Base-by-base conservation (phyloP, 2,888 invertebrate species). In the Meteorus cinctellus region DNA sequence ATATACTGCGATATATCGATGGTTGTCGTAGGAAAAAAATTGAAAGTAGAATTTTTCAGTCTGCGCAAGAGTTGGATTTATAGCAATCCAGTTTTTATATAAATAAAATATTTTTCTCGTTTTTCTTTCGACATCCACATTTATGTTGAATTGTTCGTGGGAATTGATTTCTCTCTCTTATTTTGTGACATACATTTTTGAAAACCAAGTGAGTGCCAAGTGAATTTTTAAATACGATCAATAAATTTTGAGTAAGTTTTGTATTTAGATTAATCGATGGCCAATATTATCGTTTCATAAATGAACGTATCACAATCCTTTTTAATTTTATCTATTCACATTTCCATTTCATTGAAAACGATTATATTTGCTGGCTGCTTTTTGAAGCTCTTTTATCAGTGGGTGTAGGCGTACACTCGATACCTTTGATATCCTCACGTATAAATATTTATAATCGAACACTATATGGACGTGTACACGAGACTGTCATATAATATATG, bases 41-140 rank as follows among this genome's bases (percentile, higher is more conserved):
- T 27, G 45, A 67, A 45, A 45, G 67, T 48, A 12, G 16, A 16
- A 27, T 29, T 24, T 19, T n/a, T 24, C 55, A 6, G 4, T 6
- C 16, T 4, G 19, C 1, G 41, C 41, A 19, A 29, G 29, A 62
- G 31, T 27, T 12, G 62, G 24, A 62, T 62, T 41, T 34, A 16
- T 31, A 65, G 65, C 27, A 45, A 41, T 67, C 27, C 48, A 14
- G 67, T 67, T 67, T 67, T 67, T 67, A 45, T n/a, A 19, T 14
- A 48, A 67, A 41, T 12, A 1, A 12, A 41, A 41, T 41, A 41
- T 41, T 8, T 41, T 41, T 1, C 8, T 41, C 41, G 3, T 41
- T 41, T 41, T 41, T 12, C 1, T 0, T 12, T 41, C 41, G 41
- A 41, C 8, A 41, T 41, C 12, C 12, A 12, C 0, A 24, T 41